Percentiles rank a stretch among this genome's conserved stretches.
phyloP scores from a whole-genome alignment of 2,888 invertebrate species.

The Drosophila nr. perissopoda region DNA sequence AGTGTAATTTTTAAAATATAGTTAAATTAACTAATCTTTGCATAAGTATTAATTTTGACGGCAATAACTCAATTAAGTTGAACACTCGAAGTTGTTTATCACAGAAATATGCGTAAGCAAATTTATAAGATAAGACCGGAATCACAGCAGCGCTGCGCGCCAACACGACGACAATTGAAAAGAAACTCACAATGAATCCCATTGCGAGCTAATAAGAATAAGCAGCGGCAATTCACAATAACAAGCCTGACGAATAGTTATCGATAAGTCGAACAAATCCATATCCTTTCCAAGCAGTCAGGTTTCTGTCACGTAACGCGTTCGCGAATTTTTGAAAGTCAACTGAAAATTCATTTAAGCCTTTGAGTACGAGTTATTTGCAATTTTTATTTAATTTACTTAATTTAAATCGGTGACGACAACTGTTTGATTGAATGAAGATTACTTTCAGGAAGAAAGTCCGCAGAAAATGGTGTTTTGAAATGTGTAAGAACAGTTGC shows the following conservation, averaged over 20 bases:
- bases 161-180: slow-evolving; percentile 36
- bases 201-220: background rate
- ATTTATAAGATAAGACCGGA: slow-evolving; percentile 29
- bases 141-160: slow-evolving; percentile 33
- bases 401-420: background rate
- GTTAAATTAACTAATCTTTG: slow-evolving; percentile 26
- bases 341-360: background rate
- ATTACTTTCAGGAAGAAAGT: background rate
- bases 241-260: slow-evolving; percentile 10
- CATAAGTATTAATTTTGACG: slow-evolving; percentile 29
- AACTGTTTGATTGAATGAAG: background rate
- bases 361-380: background rate
- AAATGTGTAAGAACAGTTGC: background rate
- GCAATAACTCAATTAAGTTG: slow-evolving; percentile 56
- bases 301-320: slow-evolving; percentile 4
- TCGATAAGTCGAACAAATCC: slow-evolving; percentile 22
- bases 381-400: background rate
- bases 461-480: background rate
- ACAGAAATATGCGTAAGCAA: slow-evolving; percentile 23
- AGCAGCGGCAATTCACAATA: slow-evolving; percentile 7
- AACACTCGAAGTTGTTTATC: slow-evolving; percentile 21
- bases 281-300: slow-evolving; percentile 3
- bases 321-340: background rate
- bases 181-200: slow-evolving; percentile 15
- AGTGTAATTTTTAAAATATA: slow-evolving; percentile 8